Evolutionary conservation across 2,888 invertebrate species (phyloP), one percentile per base, ranked within the genome.

Genomic region (Eupithecia dodoneata): DNA sequence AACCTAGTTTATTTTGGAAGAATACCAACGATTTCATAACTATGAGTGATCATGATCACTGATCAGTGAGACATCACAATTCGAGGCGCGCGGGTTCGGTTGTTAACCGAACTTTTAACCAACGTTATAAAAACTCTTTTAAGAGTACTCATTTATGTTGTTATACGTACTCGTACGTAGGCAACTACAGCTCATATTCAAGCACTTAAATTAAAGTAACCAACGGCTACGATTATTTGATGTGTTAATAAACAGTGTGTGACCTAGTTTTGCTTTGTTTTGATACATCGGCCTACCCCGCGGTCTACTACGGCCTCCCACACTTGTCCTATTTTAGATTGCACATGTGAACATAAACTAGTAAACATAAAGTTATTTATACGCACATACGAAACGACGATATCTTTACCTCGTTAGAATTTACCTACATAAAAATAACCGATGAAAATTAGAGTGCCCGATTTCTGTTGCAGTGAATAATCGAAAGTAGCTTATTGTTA

Each of bases 251-350:
- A 76, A 76, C 75, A 72, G 75, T 79, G 79, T 91, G 78, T 91
- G 91, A 89, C 92, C 91, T 85, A 92, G 85, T 85, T 91, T 86
- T 82, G 44, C 83, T 87, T 91, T 93, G 92, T 93, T 92, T 89
- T 91, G 91, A 91, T 89, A 90, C 85, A 85, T 83, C 79, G 84
- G 78, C 83, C 81, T 75, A 79, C 81, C 80, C 80, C 78, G 81
- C 83, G 81, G 82, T 84, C 83, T 83, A 85, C 83, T 83, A 83
- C 85, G 81, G 87, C 90, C 93, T 93, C 94, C 93, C 94, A 93
- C 94, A 91, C 87, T 88, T 91, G 91, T 90, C 89, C 93, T 83
- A 92, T 92, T 93, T 92, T 92, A 91, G 89, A 87, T 87, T 84
- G 77, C 90, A 90, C 92, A 91, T 91, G 91, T 93, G 87, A 47